These are phyloP conservation scores for Drosophila bocki DNA, from an alignment of 1,140 invertebrate species.

Conservation along the genomic window DNA sequence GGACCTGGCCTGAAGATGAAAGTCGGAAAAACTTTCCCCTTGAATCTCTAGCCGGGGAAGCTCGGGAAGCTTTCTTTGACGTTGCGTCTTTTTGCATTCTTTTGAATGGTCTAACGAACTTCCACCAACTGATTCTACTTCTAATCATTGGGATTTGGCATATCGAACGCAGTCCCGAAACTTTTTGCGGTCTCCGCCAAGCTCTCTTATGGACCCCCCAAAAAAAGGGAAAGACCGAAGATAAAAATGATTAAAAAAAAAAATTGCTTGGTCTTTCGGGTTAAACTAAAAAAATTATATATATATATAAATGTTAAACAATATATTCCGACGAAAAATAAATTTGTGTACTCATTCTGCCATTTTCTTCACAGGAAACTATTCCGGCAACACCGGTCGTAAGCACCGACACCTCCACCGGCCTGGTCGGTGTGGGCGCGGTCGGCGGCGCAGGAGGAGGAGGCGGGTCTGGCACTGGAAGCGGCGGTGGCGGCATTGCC, in stretches of 20 bases:
- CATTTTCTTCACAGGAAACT: conserved; percentile 56
- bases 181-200: conserved; percentile 66
- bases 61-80: conserved; percentile 46
- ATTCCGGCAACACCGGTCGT: conserved; percentile 79
- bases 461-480: conserved; percentile 39
- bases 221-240: background rate
- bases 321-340: background rate
- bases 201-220: conserved; percentile 20
- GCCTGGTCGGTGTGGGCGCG: conserved; percentile 59
- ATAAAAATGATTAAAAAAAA: no score
- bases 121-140: conserved; percentile 37
- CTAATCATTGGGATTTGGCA: conserved; percentile 77
- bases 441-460: conserved; percentile 41
- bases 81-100: conserved; percentile 66
- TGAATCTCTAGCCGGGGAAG: conserved; percentile 8
- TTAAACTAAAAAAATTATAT: background rate
- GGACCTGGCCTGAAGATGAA: conserved; percentile 55
- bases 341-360: background rate
- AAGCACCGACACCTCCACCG: conserved; percentile 70
- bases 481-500: conserved; percentile 15
- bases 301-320: no score
- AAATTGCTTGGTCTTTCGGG: no score
- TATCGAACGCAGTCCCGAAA: conserved; percentile 69
- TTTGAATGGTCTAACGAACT: conserved; percentile 73
- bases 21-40: conserved; percentile 62